Evolutionary conservation across 2,888 invertebrate species (phyloP), one percentile per base, ranked within the genome.

Genomic region (Eristalinus sepulchralis): DNA sequence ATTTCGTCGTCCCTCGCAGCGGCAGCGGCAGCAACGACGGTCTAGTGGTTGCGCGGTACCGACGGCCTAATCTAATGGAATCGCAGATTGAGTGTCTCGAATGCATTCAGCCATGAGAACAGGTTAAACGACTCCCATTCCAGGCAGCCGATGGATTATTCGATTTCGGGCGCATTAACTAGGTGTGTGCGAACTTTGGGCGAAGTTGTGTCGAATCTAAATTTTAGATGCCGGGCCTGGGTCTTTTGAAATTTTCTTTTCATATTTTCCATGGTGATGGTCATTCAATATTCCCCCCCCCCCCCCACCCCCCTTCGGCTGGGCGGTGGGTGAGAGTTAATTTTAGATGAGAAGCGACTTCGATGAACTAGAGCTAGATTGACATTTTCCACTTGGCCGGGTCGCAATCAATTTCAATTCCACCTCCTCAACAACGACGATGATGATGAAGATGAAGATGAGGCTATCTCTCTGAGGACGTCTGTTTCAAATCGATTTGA

Each of bases 31-130:
- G 27, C 5, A n/a, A n/a, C n/a, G n/a, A n/a, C n/a, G n/a, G n/a
- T n/a, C n/a, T n/a, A n/a, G 27, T 27, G 27, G 2, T 27, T 27
- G 27, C 27, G 27, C 27, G 27, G 27, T 27, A 47, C 17, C 3
- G 47, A 9, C 0, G 47, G 47, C 47, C 47, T 84, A 80, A 80
- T 70, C 73, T 71, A 80, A 80, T 80, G 71, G 67, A 81, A 81
- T 84, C 62, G 71, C 60, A 53, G 60, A 73, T 63, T 68, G 36
- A 67, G 78, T 73, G 47, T 64, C 59, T 62, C 24, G 11, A 20
- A 63, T 39, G 57, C 55, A 75, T 47, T 70, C 55, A 75, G 24
- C 34, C 57, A 60, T 68, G 78, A 17, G 53, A 68, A 36, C 67
- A 39, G 57, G 55, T 78, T 71, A 57, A 78, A 64, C 70, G 70